Percentiles rank a stretch among this genome's conserved stretches.
phyloP scores from a whole-genome alignment of 2,113 vertebrate species.

The Aspiorhynchus laticeps region DNA sequence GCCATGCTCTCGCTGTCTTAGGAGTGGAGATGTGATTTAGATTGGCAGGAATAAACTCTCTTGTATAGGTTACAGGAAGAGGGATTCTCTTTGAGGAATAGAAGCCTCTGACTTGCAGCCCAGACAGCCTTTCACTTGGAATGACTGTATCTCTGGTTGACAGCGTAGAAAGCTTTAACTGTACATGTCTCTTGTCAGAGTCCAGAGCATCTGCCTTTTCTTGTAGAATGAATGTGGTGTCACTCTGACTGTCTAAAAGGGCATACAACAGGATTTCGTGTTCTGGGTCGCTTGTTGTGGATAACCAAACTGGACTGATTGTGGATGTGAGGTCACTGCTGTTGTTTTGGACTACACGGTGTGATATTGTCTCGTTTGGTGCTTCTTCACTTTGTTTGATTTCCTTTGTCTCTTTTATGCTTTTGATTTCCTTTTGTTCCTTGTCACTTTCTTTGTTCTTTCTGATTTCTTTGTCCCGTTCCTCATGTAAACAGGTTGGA shows the following conservation, averaged over 20 bases:
- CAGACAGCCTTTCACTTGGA: conserved; percentile 47
- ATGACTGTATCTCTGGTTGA: conserved; percentile 42
- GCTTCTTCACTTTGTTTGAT: conserved; percentile 26
- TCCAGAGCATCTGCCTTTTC: conserved; percentile 4
- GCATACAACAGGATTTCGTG: conserved; percentile 37
- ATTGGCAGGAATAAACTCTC: conserved; percentile 58
- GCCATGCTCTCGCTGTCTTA: too few relatives aligned
- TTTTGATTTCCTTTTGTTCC: neutral
- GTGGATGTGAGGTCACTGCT: conserved; percentile 25
- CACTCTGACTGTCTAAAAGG: conserved; percentile 49
- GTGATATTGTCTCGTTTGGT: conserved; percentile 30
- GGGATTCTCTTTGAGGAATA: conserved; percentile 36
- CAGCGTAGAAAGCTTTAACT: conserved; percentile 55
- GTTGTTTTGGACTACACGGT: conserved; percentile 18
- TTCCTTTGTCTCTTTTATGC: conserved; percentile 6
- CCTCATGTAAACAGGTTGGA: too few relatives aligned
- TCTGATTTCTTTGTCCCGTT: too few relatives aligned
- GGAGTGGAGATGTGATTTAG: too few relatives aligned
- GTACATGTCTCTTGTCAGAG: conserved; percentile 20
- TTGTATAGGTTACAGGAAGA: conserved; percentile 50
- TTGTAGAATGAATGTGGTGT: conserved; percentile 40
- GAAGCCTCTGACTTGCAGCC: conserved; percentile 49
- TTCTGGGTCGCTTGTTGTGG: conserved; percentile 2
- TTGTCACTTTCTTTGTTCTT: too few relatives aligned
- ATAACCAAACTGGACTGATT: conserved; percentile 47